These are phyloP conservation scores for Otis tarda DNA, from an alignment of 2,113 vertebrate genomes.

Conservation along the genomic window DNA sequence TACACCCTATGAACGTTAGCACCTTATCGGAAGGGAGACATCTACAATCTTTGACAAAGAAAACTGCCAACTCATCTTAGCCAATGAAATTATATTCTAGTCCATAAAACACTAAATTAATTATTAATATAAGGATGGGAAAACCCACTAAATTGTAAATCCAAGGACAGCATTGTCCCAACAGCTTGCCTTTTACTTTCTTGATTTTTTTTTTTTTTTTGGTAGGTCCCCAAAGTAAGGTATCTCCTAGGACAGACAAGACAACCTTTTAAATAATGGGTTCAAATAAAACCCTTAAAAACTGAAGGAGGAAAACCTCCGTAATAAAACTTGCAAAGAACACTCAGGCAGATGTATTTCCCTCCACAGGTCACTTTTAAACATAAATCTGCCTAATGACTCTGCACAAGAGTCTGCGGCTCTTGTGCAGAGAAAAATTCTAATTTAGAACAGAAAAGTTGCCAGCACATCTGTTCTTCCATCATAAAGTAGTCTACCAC, in stretches of 20 bases:
- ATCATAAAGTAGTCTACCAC: neutral
- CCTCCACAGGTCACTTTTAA: neutral
- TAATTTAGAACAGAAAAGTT: neutral
- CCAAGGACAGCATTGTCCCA: neutral
- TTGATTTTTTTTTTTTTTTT: neutral
- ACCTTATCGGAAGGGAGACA: neutral
- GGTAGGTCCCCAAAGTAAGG: neutral
- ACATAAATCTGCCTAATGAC: neutral
- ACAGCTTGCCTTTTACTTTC: neutral
- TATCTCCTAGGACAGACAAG: neutral
- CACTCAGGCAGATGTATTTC: neutral
- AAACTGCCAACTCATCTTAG: neutral
- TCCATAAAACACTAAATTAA: neutral
- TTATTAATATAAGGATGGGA: neutral
- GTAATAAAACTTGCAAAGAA: neutral
- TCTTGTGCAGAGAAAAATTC: neutral
- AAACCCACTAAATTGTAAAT: neutral
- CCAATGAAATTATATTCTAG: neutral
- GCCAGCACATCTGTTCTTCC: neutral
- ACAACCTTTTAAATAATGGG: neutral
- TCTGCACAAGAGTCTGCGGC: neutral
- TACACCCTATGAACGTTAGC: neutral
- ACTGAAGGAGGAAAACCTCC: neutral
- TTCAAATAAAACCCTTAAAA: neutral
- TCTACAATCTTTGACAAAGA: neutral